A percentile compares a stretch with the other conserved stretches of the same genome.
Evolutionary conservation across 1,140 invertebrate species (phyloP).

Genomic region (Gonioctena quinquepunctata): DNA sequence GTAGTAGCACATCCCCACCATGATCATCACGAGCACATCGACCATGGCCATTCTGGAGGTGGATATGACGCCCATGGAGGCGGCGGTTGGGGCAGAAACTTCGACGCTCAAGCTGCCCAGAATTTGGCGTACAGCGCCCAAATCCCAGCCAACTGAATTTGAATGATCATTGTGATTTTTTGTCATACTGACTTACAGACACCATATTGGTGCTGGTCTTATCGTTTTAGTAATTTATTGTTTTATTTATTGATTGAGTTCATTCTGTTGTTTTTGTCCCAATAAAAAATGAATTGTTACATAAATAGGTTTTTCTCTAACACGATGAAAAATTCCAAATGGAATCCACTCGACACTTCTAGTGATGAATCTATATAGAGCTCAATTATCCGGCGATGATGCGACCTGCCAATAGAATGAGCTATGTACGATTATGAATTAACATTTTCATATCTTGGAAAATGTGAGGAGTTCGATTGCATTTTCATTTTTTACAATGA

Average conservation of each 20-base stretch:
- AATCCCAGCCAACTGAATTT: slow-evolving; percentile 46
- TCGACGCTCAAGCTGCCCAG: slow-evolving; percentile 59
- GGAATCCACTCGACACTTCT: too few species aligned
- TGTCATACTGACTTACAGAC: slow-evolving; percentile 23
- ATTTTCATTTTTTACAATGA: too few species aligned
- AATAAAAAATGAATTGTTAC: slow-evolving; percentile 22
- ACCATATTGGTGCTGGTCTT: slow-evolving; percentile 49
- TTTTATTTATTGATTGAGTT: slow-evolving; percentile 35
- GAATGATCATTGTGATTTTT: not conserved
- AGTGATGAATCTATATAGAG: too few species aligned
- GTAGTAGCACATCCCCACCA: slow-evolving; percentile 72
- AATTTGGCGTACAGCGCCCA: slow-evolving; percentile 70
- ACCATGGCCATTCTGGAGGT: slow-evolving; percentile 47
- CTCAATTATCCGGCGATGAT: too few species aligned
- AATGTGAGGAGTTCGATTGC: too few species aligned
- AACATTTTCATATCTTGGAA: too few species aligned
- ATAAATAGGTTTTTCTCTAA: too few species aligned
- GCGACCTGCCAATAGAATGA: too few species aligned
- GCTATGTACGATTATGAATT: too few species aligned
- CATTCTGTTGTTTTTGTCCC: slow-evolving; percentile 11
- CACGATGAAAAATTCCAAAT: too few species aligned
- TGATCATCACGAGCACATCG: slow-evolving; percentile 56
- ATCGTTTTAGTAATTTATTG: slow-evolving; percentile 39
- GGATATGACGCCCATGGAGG: slow-evolving; percentile 63
- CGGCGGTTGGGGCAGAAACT: slow-evolving; percentile 57